A percentile compares a stretch with the other conserved stretches of the same genome.
phyloP scores from a whole-genome alignment of 2,113 vertebrate species.

The Caretta caretta region DNA sequence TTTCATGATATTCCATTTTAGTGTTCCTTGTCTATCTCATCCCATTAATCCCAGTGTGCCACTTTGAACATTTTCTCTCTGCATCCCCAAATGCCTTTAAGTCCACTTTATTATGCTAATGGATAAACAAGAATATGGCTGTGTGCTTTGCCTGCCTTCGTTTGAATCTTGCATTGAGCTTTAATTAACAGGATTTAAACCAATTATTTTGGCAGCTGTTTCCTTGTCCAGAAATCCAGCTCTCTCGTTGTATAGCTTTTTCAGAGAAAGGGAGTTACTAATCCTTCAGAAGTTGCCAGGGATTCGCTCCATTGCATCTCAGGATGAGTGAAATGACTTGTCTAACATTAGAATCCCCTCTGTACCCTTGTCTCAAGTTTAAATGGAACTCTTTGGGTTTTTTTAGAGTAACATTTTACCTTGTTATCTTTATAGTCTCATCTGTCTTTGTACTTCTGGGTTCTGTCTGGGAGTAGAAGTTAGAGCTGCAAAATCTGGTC shows the following conservation, averaged over 20 bases:
- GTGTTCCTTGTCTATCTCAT: neutral
- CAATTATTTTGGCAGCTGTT: slow-evolving; percentile 51
- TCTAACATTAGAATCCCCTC: neutral
- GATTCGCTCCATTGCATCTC: neutral
- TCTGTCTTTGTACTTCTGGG: neutral
- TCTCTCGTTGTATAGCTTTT: slow-evolving; percentile 40
- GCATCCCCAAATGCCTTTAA: accelerated
- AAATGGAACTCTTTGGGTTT: neutral
- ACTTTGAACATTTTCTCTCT: neutral
- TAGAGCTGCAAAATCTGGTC: neutral
- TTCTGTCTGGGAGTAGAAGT: neutral
- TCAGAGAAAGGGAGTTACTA: slow-evolving; percentile 47
- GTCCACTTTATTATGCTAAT: neutral
- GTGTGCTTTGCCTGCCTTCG: accelerated
- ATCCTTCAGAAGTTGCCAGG: slow-evolving; percentile 40
- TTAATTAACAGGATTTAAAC: slow-evolving; percentile 56
- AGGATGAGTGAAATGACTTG: neutral
- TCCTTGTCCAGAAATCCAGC: slow-evolving; percentile 59
- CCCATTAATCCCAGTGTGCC: neutral
- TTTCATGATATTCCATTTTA: neutral
- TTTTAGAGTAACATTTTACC: neutral
- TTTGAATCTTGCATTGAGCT: slow-evolving; percentile 48
- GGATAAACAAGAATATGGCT: neutral
- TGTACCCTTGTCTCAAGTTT: neutral
- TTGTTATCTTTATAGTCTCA: neutral